These are phyloP conservation scores for Diadegma fenestrale DNA, from an alignment of 2,888 invertebrate genomes.

Conservation along the genomic window DNA sequence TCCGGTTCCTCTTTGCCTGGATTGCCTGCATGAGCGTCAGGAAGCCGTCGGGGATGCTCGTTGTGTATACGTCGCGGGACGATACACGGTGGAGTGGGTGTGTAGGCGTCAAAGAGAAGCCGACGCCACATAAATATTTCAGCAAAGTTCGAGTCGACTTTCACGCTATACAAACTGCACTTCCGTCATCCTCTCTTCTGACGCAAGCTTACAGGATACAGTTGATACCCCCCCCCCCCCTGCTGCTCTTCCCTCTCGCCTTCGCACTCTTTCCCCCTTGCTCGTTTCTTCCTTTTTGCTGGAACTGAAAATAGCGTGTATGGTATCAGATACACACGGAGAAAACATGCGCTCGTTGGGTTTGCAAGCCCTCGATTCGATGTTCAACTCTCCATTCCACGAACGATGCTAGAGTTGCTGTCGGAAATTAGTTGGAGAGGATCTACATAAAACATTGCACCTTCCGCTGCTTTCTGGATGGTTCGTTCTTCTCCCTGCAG, in stretches of 20 bases:
- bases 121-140: constrained; percentile 70
- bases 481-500: constrained; percentile 31
- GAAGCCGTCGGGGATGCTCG: background rate
- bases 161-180: constrained; percentile 51
- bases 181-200: constrained; percentile 19
- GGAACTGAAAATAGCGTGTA: constrained; percentile 13
- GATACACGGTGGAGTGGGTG: background rate
- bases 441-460: constrained; percentile 68
- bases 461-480: constrained; percentile 50
- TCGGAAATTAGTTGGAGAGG: constrained; percentile 68
- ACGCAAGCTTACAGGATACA: constrained; percentile 51
- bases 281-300: background rate
- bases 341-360: constrained; percentile 10
- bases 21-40: background rate
- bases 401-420: constrained; percentile 36
- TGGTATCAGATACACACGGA: constrained; percentile 18
- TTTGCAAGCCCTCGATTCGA: constrained; percentile 50
- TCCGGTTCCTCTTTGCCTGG: background rate
- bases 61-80: background rate
- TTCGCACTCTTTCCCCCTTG: background rate
- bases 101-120: constrained; percentile 66
- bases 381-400: constrained; percentile 29
- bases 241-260: background rate
- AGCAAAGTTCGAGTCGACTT: constrained; percentile 67
- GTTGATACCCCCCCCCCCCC: constrained; percentile 24